phyloP scores from a whole-genome alignment of 64 coral and sea anemone species.

The Dendrophyllia cribrosa region DNA sequence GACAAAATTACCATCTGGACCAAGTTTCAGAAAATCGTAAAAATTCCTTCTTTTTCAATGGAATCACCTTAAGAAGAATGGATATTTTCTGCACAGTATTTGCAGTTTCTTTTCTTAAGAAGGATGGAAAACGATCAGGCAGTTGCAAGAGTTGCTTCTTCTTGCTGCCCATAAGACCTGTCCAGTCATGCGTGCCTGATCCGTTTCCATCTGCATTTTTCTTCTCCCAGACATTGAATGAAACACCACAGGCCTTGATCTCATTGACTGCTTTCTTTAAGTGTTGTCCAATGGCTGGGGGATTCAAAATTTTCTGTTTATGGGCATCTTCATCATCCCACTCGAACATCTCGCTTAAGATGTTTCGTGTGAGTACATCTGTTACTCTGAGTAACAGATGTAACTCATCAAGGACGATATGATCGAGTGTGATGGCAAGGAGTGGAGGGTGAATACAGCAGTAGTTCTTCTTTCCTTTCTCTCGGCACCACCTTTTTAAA shows the following conservation, averaged over 20 bases:
- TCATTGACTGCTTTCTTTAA: not conserved
- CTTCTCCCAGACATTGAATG: slow-evolving; percentile 33
- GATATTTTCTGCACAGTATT: slow-evolving; percentile 3
- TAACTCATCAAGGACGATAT: slow-evolving; percentile 3
- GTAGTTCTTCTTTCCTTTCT: not conserved
- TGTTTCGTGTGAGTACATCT: slow-evolving; percentile 1
- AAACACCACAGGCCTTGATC: slow-evolving; percentile 2
- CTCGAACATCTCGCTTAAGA: slow-evolving; percentile 1
- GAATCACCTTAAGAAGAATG: no score
- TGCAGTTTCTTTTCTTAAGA: not conserved
- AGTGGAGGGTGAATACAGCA: not conserved
- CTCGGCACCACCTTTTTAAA: not conserved
- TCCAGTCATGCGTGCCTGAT: not conserved
- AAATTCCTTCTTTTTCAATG: no score
- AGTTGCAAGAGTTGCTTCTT: not conserved
- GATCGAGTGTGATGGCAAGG: not conserved
- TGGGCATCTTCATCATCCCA: slow-evolving; percentile 14
- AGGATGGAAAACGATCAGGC: not conserved
- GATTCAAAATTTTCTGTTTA: slow-evolving; percentile 11
- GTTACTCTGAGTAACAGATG: slow-evolving; percentile 17
- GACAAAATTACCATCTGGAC: no score
- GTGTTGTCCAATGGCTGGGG: not conserved
- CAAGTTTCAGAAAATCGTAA: no score
- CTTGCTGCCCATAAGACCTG: not conserved
- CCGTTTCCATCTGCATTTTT: slow-evolving; percentile 19